Evolutionary conservation across 1,140 invertebrate genomes (phyloP), one percentile per base, ranked within the genome.

Genomic region (Nilaparvata lugens): DNA sequence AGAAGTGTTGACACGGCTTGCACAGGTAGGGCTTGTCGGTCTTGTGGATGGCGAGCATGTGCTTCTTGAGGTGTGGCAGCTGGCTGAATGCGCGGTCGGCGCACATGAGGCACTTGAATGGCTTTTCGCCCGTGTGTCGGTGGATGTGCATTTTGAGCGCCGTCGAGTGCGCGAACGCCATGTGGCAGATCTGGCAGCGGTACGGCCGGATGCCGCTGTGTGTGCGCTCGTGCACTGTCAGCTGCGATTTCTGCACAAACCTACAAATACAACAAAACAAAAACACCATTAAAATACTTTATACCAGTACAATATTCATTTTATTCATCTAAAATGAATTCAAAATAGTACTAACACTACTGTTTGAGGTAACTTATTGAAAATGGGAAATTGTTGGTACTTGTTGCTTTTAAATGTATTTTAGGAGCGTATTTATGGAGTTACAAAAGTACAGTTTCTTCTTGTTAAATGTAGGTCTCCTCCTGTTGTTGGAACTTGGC

Each of bases 41-140:
- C 31, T 78, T 79, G 67, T 87, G 84, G 62, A 70, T 70, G 11
- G 78, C 78, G 19, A 72, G 69, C 68, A 79, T 74, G 65, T 87
- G 85, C 70, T 85, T 86, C 67, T 84, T 79, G 19, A 90, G 73
- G 2, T 87, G 84, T 57, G 79, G 79, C 67, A 85, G 84, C 70
- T 87, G 84, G 40, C 81, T 81, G 66, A 88, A 88, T 2, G 79
- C 79, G 62, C 77, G 79, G 56, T 65, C 64, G 9, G 72, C 72
- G 71, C 86, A 88, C 42, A 78, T 67, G 7, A 75, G 71, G 71
- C 86, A 88, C 80, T 83, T 71, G 45, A 76, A 85, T 0, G 84
- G 83, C 68, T 81, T 81, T 69, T 85, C 83, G 7, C 83, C 83
- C 1, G 80, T 85, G 64, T 85, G 84, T 13, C 83, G 80, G 58